These are phyloP conservation scores for Diachrysia chrysitis DNA, from an alignment of 2,888 invertebrate genomes.

Conservation along the genomic window DNA sequence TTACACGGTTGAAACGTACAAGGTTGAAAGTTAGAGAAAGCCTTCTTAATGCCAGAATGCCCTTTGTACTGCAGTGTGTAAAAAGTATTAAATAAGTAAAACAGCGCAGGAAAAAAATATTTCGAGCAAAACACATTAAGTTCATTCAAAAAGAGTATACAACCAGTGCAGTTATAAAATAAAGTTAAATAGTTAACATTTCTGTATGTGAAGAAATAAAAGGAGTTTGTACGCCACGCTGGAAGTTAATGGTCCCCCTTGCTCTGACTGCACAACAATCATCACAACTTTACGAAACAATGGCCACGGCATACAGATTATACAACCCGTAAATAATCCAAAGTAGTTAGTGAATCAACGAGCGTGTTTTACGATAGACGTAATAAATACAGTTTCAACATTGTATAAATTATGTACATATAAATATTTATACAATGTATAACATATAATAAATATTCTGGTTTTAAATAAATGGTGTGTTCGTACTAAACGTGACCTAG, in stretches of 20 bases:
- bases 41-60: too few species aligned
- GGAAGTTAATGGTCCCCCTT: slow-evolving; percentile 32
- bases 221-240: neutral
- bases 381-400: slow-evolving; percentile 48
- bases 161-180: slow-evolving; percentile 8
- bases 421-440: too few species aligned
- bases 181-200: slow-evolving; percentile 9
- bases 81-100: too few species aligned
- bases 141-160: neutral
- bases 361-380: slow-evolving; percentile 56
- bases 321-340: slow-evolving; percentile 47
- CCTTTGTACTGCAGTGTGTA: too few species aligned
- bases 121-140: neutral
- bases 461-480: slow-evolving; percentile 39
- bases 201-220: slow-evolving; percentile 22
- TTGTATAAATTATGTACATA: slow-evolving; percentile 50
- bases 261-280: slow-evolving; percentile 41
- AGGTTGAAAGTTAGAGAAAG: too few species aligned
- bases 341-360: slow-evolving; percentile 55
- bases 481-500: slow-evolving; percentile 38
- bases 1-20: too few species aligned
- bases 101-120: neutral
- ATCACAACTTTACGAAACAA: slow-evolving; percentile 38
- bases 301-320: slow-evolving; percentile 29
- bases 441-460: too few species aligned